These are phyloP conservation scores for Acholoe squamosa DNA, from an alignment of 2,888 invertebrate species.

Conservation along the genomic window DNA sequence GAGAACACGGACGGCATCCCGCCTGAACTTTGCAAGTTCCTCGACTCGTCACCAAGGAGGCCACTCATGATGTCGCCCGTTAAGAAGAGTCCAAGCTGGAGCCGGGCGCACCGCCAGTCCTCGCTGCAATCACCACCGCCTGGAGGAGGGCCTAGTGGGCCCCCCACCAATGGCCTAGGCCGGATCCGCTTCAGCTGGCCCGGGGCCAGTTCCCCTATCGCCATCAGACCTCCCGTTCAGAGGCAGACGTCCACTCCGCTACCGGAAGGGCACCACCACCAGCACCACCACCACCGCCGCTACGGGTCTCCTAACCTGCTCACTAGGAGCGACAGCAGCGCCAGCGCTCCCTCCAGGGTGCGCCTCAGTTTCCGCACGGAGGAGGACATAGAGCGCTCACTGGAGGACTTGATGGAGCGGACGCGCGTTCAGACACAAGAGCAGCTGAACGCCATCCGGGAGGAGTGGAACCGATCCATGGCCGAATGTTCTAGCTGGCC, in stretches of 20 bases:
- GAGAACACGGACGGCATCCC: constrained; percentile 51
- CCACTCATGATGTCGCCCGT: constrained; percentile 39
- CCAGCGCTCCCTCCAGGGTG: constrained; percentile 61
- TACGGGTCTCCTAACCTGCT: constrained; percentile 55
- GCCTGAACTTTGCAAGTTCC: constrained; percentile 48
- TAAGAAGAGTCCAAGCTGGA: constrained; percentile 32
- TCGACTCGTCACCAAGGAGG: constrained; percentile 47
- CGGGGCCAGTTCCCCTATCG: constrained; percentile 58
- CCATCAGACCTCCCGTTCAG: constrained; percentile 53
- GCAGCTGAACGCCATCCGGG: constrained; percentile 57
- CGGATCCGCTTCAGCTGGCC: constrained; percentile 63
- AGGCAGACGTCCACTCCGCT: constrained; percentile 51
- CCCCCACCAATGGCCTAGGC: constrained; percentile 17
- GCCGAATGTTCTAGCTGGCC: constrained; percentile 62
- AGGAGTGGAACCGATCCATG: constrained; percentile 65
- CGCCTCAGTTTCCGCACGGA: constrained; percentile 64
- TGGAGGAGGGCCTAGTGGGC: not conserved
- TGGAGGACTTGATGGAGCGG: constrained; percentile 62
- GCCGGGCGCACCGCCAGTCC: constrained; percentile 31
- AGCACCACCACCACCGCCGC: constrained; percentile 21
- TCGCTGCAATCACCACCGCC: constrained; percentile 34
- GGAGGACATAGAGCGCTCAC: constrained; percentile 61
- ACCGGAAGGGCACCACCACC: constrained; percentile 21
- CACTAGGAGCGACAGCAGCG: constrained; percentile 33
- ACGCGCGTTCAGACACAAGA: constrained; percentile 54